phyloP scores from a whole-genome alignment of 2,113 vertebrate genomes.

The Odobenus rosmarus region DNA sequence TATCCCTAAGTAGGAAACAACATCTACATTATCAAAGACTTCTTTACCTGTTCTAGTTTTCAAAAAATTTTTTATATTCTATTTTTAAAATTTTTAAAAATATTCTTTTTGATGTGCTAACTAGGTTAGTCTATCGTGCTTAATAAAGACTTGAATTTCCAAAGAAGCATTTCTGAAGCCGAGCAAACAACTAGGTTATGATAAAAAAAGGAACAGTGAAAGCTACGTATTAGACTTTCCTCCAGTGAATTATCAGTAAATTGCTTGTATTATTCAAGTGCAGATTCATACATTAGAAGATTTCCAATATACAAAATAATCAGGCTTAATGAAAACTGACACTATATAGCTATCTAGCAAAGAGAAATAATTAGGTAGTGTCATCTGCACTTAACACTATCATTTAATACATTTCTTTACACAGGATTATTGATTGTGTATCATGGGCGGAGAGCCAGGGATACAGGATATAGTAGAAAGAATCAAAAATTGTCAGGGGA shows the following conservation, averaged over 20 bases:
- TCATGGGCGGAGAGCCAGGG: neutral
- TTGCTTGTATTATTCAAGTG: neutral
- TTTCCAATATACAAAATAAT: constrained; percentile 20
- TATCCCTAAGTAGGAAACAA: neutral
- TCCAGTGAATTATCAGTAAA: neutral
- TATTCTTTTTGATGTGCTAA: constrained; percentile 37
- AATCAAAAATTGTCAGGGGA: neutral
- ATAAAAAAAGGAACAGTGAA: neutral
- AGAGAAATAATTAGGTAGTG: neutral
- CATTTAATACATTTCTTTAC: neutral
- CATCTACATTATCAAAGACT: neutral
- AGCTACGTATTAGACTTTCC: neutral
- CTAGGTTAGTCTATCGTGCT: neutral
- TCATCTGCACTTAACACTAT: neutral
- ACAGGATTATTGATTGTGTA: neutral
- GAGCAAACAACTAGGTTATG: constrained; percentile 9
- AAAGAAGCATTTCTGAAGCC: neutral
- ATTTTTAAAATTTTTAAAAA: neutral
- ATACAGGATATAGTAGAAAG: neutral
- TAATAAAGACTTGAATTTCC: constrained; percentile 43
- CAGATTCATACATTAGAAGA: neutral
- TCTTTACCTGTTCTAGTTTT: neutral
- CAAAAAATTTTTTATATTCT: neutral
- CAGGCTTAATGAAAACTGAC: neutral
- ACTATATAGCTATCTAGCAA: neutral